Evolutionary conservation across 30 jellyfish, hydroid and myxozoan genomes (phyloP).

Genomic region (Clytia hemisphaerica): DNA sequence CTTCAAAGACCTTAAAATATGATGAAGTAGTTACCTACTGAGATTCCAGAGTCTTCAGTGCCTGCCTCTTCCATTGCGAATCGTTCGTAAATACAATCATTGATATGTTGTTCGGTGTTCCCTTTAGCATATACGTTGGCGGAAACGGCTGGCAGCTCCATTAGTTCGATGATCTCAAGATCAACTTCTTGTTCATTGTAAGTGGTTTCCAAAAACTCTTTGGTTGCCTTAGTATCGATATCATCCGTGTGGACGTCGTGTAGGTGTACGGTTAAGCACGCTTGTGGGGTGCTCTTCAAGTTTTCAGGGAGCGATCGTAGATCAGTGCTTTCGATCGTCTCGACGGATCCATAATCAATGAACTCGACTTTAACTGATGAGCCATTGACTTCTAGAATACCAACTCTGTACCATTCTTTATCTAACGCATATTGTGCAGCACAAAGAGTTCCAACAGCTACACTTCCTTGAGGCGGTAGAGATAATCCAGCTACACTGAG

Average conservation of each 20-base stretch:
- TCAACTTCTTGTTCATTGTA: constrained; percentile 35
- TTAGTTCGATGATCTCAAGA: constrained; percentile 18
- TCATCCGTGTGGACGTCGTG: constrained; percentile 54
- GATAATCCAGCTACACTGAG: constrained; percentile 4
- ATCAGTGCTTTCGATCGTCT: neutral
- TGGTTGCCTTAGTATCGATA: constrained; percentile 36
- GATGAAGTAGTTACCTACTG: neutral
- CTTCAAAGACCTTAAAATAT: too few relatives aligned
- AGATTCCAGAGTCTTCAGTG: neutral
- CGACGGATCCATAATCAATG: constrained; percentile 57
- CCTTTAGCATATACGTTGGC: constrained; percentile 28
- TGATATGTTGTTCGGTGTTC: constrained; percentile 24
- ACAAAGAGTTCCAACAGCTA: neutral
- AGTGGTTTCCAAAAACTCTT: constrained; percentile 34
- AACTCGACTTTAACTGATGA: constrained; percentile 31
- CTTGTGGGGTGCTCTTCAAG: constrained; percentile 25
- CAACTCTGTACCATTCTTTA: constrained; percentile 61
- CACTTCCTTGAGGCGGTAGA: neutral
- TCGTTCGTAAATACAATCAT: constrained; percentile 46
- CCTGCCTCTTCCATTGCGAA: constrained; percentile 17
- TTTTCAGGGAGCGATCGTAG: constrained; percentile 18
- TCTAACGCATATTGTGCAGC: constrained; percentile 24
- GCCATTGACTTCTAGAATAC: constrained; percentile 6
- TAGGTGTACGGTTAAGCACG: constrained; percentile 1
- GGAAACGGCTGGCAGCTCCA: constrained; percentile 1